phyloP scores from a whole-genome alignment of 1,140 invertebrate species.

The Zaprionus davidi region DNA sequence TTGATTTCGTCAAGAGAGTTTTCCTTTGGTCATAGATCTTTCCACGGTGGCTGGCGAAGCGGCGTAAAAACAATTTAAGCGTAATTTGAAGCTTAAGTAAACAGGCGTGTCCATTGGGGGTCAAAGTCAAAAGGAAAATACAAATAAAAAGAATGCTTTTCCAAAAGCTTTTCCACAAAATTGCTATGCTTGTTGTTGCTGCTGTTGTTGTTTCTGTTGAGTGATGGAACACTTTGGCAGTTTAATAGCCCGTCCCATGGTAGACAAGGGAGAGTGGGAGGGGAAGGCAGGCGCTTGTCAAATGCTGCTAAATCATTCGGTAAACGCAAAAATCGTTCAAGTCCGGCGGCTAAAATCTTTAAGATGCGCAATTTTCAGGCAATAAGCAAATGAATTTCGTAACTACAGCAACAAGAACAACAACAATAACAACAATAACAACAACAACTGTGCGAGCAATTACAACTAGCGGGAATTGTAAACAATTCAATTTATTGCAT shows the following conservation, averaged over 20 bases:
- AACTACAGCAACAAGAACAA: neutral
- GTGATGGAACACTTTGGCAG: conserved; percentile 70
- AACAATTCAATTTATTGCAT: conserved; percentile 45
- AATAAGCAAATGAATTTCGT: conserved; percentile 35
- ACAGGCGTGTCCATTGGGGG: conserved; percentile 50
- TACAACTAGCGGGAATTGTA: conserved; percentile 11
- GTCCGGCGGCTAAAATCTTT: conserved; percentile 24
- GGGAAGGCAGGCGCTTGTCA: conserved; percentile 36
- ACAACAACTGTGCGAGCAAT: conserved; percentile 3
- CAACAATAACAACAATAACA: neutral
- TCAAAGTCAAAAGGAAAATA: conserved; percentile 16
- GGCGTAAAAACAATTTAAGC: conserved; percentile 78
- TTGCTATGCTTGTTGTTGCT: conserved; percentile 12
- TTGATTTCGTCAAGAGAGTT: conserved; percentile 48
- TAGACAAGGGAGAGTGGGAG: neutral
- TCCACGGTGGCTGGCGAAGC: conserved; percentile 46
- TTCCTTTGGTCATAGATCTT: conserved; percentile 37
- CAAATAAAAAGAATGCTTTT: conserved; percentile 5
- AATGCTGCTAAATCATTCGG: conserved; percentile 63
- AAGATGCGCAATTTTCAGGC: conserved; percentile 38
- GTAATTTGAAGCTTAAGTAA: conserved; percentile 79
- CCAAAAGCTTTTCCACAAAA: conserved; percentile 16
- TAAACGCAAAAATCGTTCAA: conserved; percentile 35
- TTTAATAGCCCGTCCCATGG: conserved; percentile 62
- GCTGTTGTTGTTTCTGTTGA: conserved; percentile 50